phyloP scores from a whole-genome alignment of 2,888 invertebrate genomes.

The Aphodius sticticus region DNA sequence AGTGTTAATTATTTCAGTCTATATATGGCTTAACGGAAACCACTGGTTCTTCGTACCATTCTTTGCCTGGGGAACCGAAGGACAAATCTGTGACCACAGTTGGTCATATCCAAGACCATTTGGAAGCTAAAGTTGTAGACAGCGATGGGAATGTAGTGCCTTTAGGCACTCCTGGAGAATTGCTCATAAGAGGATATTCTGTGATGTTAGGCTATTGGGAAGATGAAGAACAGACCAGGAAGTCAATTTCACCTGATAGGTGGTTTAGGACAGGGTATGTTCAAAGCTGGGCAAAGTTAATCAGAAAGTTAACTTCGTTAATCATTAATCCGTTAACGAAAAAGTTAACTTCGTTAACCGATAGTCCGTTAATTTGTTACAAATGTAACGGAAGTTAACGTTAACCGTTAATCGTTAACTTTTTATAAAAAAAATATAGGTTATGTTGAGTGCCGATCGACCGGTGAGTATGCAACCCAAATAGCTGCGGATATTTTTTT shows the following conservation, averaged over 20 bases:
- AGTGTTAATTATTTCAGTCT: conserved; percentile 58
- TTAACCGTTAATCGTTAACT: no score
- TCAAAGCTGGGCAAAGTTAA: no score
- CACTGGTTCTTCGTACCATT: conserved; percentile 65
- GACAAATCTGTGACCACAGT: conserved; percentile 62
- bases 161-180: conserved; percentile 76
- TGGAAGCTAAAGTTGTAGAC: conserved; percentile 74
- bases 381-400: no score
- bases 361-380: no score
- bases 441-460: no score
- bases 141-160: conserved; percentile 71
- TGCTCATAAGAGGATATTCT: conserved; percentile 76
- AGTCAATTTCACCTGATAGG: conserved; percentile 70
- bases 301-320: no score
- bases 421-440: no score
- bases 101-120: conserved; percentile 65
- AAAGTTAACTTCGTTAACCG: no score
- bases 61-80: conserved; percentile 60
- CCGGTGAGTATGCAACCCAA: no score
- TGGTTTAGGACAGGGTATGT: conserved; percentile 84
- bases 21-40: conserved; percentile 70
- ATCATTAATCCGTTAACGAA: no score
- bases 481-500: no score
- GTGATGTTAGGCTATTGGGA: conserved; percentile 86
- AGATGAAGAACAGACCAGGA: conserved; percentile 77